phyloP scores from a whole-genome alignment of 2,113 vertebrate species.

The human region DNA sequence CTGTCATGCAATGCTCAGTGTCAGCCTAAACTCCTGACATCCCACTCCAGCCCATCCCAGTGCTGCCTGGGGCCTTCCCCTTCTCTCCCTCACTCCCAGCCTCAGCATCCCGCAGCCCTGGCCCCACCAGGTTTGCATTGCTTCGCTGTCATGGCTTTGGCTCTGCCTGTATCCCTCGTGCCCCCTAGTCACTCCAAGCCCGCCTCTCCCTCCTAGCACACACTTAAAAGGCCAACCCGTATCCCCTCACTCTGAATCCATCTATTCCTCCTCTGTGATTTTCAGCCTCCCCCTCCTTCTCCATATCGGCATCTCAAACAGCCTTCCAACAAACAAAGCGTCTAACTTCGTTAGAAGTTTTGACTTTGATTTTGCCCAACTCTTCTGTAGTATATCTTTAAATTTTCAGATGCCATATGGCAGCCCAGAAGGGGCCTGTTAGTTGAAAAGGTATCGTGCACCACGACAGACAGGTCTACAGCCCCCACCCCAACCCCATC shows the following conservation, averaged over 20 bases:
- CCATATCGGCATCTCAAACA: neutral
- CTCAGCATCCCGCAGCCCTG: neutral
- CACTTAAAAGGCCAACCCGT: no score
- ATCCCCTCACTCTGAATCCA: neutral
- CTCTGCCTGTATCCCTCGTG: neutral
- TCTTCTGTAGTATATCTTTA: slow-evolving; percentile 2
- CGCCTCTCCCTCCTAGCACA: no score
- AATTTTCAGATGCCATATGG: slow-evolving; percentile 51
- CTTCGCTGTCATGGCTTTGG: neutral
- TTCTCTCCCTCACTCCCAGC: neutral
- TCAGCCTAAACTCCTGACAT: neutral
- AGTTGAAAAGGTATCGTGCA: slow-evolving; percentile 59
- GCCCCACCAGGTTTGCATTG: neutral
- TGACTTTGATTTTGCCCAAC: slow-evolving; percentile 10
- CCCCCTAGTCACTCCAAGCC: no score
- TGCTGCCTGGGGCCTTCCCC: neutral
- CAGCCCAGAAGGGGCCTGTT: slow-evolving; percentile 58
- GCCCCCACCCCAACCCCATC: neutral
- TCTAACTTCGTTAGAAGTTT: neutral
- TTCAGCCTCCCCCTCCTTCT: neutral
- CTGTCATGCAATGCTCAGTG: neutral
- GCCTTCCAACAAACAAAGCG: neutral
- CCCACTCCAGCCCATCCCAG: neutral
- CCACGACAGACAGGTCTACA: neutral
- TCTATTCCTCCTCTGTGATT: neutral